phyloP scores from a whole-genome alignment of 1,140 invertebrate genomes.

The Trichomalopsis sarcophagae region DNA sequence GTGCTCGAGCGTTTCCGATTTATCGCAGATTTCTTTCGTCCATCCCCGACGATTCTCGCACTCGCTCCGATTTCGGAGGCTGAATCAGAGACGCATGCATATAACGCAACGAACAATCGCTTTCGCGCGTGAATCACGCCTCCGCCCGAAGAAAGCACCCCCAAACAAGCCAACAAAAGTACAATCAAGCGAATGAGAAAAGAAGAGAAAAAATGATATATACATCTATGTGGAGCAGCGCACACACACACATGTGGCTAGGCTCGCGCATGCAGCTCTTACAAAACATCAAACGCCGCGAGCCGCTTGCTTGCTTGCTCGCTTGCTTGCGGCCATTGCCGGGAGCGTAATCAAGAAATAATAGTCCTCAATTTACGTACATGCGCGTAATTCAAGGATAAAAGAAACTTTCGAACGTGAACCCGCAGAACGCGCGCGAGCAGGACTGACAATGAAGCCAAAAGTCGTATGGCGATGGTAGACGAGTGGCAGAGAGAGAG shows the following conservation, averaged over 20 bases:
- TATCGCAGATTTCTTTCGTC: conserved; percentile 14
- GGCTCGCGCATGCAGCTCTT: neutral
- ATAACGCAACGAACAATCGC: neutral
- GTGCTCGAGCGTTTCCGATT: conserved; percentile 44
- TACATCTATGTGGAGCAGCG: neutral
- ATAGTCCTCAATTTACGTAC: conserved; percentile 52
- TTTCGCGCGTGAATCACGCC: neutral
- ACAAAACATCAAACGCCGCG: neutral
- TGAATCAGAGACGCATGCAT: too few species aligned
- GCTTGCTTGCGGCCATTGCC: neutral
- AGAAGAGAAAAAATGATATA: neutral
- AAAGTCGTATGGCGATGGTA: conserved; percentile 3
- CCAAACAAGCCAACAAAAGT: conserved; percentile 35
- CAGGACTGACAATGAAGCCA: conserved; percentile 26
- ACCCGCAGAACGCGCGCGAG: conserved; percentile 19
- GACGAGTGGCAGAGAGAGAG: too few species aligned
- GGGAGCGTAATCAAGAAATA: conserved; percentile 48
- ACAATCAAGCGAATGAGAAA: conserved; percentile 14
- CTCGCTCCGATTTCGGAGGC: neutral
- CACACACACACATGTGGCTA: too few species aligned
- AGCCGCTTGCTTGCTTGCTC: neutral
- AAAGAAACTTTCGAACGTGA: conserved; percentile 41
- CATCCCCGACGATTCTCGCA: neutral
- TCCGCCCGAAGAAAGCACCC: conserved; percentile 11
- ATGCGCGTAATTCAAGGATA: conserved; percentile 49